A percentile compares a stretch with the other conserved stretches of the same genome.
phyloP scores from a whole-genome alignment of 2,797 vertebrate species.

The Synaphobranchus kaupii region DNA sequence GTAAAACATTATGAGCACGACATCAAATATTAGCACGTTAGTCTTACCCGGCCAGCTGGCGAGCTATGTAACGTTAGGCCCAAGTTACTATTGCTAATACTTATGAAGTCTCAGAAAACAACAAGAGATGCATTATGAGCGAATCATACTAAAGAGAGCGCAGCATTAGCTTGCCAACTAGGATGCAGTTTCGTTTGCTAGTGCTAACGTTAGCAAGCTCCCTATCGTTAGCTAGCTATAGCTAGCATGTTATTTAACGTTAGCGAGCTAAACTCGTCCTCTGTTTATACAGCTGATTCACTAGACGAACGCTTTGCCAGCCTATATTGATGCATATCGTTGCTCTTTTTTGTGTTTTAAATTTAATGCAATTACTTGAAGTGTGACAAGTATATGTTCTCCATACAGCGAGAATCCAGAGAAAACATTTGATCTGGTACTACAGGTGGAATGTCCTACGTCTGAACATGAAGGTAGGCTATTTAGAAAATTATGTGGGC shows the following conservation, averaged over 20 bases:
- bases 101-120: neutral
- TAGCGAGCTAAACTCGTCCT: conserved; percentile 1
- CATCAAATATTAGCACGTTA: neutral
- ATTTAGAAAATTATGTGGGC: neutral
- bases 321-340: neutral
- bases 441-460: conserved; percentile 88
- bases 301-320: neutral
- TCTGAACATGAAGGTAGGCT: conserved; percentile 88
- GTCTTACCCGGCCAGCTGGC: neutral
- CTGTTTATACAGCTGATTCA: neutral
- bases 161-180: neutral
- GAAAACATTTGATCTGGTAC: conserved; percentile 91
- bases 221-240: neutral
- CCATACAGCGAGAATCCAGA: conserved; percentile 88
- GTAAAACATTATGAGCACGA: neutral
- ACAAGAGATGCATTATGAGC: neutral
- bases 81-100: neutral
- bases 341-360: neutral
- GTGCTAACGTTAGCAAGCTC: neutral
- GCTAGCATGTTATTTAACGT: conserved; percentile 38
- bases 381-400: neutral
- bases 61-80: neutral
- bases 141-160: neutral
- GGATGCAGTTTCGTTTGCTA: neutral
- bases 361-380: neutral